These are phyloP conservation scores for Matsumurasca onukii DNA, from an alignment of 1,140 invertebrate genomes.

Conservation along the genomic window DNA sequence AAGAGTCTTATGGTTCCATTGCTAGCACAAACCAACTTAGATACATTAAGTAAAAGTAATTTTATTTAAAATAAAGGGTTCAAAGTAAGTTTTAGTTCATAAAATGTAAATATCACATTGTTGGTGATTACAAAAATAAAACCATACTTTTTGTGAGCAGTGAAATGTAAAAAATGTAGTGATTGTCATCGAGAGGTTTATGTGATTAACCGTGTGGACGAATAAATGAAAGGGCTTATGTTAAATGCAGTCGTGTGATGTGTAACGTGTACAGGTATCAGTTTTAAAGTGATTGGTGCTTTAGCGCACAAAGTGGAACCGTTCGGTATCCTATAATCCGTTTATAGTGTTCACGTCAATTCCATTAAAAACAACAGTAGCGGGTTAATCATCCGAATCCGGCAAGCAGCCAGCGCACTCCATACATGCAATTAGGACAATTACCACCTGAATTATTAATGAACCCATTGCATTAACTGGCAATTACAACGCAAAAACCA, in stretches of 20 bases:
- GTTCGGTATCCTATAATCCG: slow-evolving; percentile 26
- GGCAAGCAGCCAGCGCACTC: background rate
- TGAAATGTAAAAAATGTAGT: no score
- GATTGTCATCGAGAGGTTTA: no score
- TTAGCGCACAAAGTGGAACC: slow-evolving; percentile 20
- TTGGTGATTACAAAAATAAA: no score
- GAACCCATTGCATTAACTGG: slow-evolving; percentile 36
- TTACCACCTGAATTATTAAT: slow-evolving; percentile 38
- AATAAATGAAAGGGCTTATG: slow-evolving; percentile 9
- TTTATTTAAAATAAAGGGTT: no score
- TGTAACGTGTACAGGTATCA: slow-evolving; percentile 12
- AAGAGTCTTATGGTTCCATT: no score
- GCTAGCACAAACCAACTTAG: no score
- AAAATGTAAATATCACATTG: no score
- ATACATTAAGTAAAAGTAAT: no score
- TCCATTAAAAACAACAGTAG: slow-evolving; percentile 32
- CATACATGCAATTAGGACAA: slow-evolving; percentile 31
- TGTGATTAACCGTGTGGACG: background rate
- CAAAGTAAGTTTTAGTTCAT: no score
- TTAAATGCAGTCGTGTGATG: slow-evolving; percentile 1
- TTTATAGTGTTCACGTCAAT: slow-evolving; percentile 28
- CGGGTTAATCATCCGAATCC: slow-evolving; percentile 16
- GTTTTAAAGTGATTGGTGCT: slow-evolving; percentile 26
- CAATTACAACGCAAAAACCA: slow-evolving; percentile 30
- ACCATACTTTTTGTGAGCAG: no score